Conservation (phyloP, 1,140 invertebrate genomes). For the Condylostylus longicornis region DNA sequence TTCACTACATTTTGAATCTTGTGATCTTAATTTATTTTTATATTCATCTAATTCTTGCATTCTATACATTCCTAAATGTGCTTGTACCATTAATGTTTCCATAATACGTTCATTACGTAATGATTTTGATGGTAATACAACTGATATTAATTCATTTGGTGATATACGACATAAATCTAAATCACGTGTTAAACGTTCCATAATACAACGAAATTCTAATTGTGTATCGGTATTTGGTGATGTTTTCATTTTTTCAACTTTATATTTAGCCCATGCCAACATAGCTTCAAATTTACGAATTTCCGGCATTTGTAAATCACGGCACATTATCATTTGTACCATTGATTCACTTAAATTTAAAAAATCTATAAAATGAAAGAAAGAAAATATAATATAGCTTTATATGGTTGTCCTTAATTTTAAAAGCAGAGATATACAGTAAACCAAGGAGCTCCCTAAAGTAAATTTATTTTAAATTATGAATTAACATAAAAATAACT, state of each 20-base stretch:
- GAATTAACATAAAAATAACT: too few species aligned
- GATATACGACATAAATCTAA: slow-evolving; percentile 81
- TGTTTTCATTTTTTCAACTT: slow-evolving; percentile 51
- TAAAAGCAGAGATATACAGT: too few species aligned
- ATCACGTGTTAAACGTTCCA: slow-evolving; percentile 77
- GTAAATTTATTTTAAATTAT: too few species aligned
- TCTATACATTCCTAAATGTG: slow-evolving; percentile 81
- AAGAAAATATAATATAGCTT: too few species aligned
- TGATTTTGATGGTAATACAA: slow-evolving; percentile 81
- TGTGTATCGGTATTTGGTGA: slow-evolving; percentile 66
- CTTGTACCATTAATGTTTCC: slow-evolving; percentile 85
- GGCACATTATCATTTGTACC: slow-evolving; percentile 88
- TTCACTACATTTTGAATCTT: slow-evolving; percentile 67
- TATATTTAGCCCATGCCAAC: slow-evolving; percentile 74
- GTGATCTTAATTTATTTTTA: slow-evolving; percentile 69
- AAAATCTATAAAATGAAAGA: too few species aligned
- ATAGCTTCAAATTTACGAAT: slow-evolving; percentile 89
- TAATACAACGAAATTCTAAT: slow-evolving; percentile 79
- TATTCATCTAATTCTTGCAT: slow-evolving; percentile 82
- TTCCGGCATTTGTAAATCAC: slow-evolving; percentile 70
- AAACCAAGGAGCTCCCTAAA: too few species aligned
- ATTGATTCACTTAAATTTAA: slow-evolving; percentile 80
- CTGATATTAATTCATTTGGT: slow-evolving; percentile 82
- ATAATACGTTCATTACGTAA: slow-evolving; percentile 85
- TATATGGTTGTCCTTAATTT: too few species aligned